Evolutionary conservation across 2,888 invertebrate species (phyloP), one percentile per base, ranked within the genome.

Genomic region (Diadromus collaris): DNA sequence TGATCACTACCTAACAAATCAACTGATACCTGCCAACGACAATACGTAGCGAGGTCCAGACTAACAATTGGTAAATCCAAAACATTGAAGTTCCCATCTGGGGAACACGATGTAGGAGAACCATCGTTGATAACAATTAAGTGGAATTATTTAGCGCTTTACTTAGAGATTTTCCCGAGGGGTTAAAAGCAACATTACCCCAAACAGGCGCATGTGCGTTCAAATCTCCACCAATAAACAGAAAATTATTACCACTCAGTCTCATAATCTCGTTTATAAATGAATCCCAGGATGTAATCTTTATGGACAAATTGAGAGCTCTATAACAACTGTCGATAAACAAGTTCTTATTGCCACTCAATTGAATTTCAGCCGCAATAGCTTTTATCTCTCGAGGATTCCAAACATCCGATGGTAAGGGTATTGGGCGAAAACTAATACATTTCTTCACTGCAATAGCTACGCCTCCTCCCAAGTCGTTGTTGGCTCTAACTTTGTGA

Each of bases 361-460:
- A 19, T 21, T 21, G 38, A 34, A 60, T n/a, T 60, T 60, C 60
- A 19, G 38, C 34, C 38, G 60, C 60, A 10, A 60, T 21, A n/a
- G 29, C 34, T 60, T 60, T 38, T 7, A 60, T 29, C n/a, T 58
- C 58, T 32, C 58, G 41, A 41, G 41, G 7, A 41, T 41, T 41
- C 6, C 41, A 41, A 9, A 41, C 7, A 41, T 9, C 13, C 13
- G 41, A 41, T 2, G 41, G 9, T 2, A 41, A 13, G 41, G 41
- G 9, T 2, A 41, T 2, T 9, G 41, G 13, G 9, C 41, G 41
- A 41, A 41, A 41, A 41, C 41, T 9, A 13, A 41, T 41, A 41
- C 7, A 2, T 41, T 41, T 41, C 13, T 41, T 41, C 2, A 41
- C 13, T 13, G 41, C 41, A 41, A 41, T 41, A 13, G 41, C 41